Percentiles rank a stretch among this genome's conserved stretches.
These are phyloP conservation scores for Copidosoma aretas DNA, from an alignment of 2,888 invertebrate genomes.

Conservation along the genomic window DNA sequence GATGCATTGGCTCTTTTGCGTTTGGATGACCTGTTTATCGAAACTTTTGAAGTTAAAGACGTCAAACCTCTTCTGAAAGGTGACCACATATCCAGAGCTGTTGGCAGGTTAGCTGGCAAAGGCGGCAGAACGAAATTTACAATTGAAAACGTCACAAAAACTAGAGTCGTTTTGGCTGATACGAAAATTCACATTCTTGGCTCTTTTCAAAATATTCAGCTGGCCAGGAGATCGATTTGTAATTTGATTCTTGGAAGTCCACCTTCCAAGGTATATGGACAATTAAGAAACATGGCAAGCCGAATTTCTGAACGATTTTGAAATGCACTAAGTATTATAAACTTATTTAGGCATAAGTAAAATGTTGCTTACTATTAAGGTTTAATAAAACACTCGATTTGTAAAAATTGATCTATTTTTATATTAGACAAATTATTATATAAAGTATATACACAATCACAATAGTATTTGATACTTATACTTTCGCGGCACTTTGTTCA, in stretches of 20 bases:
- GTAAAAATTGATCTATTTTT: neutral
- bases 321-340: slow-evolving; percentile 53
- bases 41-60: slow-evolving; percentile 96
- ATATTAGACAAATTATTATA: neutral
- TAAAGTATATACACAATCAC: slow-evolving; percentile 60
- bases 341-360: slow-evolving; percentile 11
- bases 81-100: slow-evolving; percentile 93
- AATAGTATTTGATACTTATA: slow-evolving; percentile 92
- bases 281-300: slow-evolving; percentile 83
- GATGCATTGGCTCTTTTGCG: slow-evolving; percentile 94
- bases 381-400: neutral
- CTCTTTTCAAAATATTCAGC: slow-evolving; percentile 94
- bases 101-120: slow-evolving; percentile 97
- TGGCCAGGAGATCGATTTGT: slow-evolving; percentile 93
- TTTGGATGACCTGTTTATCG: slow-evolving; percentile 95
- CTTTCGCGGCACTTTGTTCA: slow-evolving; percentile 91
- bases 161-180: slow-evolving; percentile 96
- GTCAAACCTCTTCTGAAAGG: slow-evolving; percentile 93
- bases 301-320: slow-evolving; percentile 84
- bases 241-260: slow-evolving; percentile 96
- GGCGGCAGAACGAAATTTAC: slow-evolving; percentile 96
- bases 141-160: slow-evolving; percentile 98
- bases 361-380: slow-evolving; percentile 24
- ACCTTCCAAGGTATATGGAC: slow-evolving; percentile 97
- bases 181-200: slow-evolving; percentile 96